Base-by-base conservation (phyloP, 2,888 invertebrate genomes). In the Pseudococcus longispinus region DNA sequence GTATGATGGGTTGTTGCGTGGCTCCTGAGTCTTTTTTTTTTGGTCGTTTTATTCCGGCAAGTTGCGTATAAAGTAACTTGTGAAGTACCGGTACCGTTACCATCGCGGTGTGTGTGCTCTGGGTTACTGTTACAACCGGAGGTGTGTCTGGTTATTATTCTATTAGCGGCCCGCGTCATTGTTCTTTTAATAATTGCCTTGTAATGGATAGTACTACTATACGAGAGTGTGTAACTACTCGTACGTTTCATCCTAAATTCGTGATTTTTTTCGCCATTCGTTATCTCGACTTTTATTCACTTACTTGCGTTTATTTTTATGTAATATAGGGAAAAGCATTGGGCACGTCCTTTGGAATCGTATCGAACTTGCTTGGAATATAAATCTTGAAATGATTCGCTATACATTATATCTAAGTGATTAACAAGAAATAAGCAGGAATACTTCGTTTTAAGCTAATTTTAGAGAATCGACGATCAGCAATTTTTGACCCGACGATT, bases 101-200 rank as follows among this genome's bases (percentile, higher is more conserved):
- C 13, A 29, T 74, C 37, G 84, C 84, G 26, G 15, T 20, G 44
- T 60, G 84, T 84, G 84, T 84, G 84, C 84, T 84, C 60, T 84
- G 60, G 84, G 84, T 84, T 84, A 84, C 84, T 84, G 84, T 84
- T 84, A 84, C 84, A 55, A 60, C 84, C 55, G 84, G 84, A 84
- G 84, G 84, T 84, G 84, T 84, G 84, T 32, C 84, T 37, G 60
- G 55, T 51, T 60, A 32, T 84, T 84, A 84, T 84, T 84, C 84
- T 84, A 84, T 84, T 84, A 84, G 84, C 84, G 32, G 84, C 60
- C 84, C 60, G 60, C 84, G 84, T 84, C 60, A 84, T 84, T 84
- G 84, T 84, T 84, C 55, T 60, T 44, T 26, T 83, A 26, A 74
- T 74, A 74, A 74, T 74, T 74, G 74, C 32, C 32, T 29, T 37